phyloP scores from a whole-genome alignment of 2,888 invertebrate genomes.

The Himalopsyche tibetana region DNA sequence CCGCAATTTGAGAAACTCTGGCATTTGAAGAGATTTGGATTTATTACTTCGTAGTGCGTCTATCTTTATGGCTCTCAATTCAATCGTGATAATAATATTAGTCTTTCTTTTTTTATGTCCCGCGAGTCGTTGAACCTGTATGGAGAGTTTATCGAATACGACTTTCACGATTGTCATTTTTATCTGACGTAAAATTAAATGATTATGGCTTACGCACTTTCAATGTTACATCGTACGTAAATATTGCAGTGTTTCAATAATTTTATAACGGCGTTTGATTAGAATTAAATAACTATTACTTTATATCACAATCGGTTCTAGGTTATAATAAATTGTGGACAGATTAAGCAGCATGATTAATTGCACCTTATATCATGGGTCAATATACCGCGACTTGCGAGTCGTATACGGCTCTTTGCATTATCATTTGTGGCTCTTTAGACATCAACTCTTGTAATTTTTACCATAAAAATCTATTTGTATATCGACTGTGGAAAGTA shows the following conservation, averaged over 20 bases:
- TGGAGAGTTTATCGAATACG: conserved; percentile 15
- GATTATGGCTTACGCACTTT: conserved; percentile 14
- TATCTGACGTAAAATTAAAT: conserved; percentile 13
- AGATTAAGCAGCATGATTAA: too few species aligned
- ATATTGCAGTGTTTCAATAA: not conserved
- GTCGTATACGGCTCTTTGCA: too few species aligned
- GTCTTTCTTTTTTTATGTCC: conserved; percentile 53
- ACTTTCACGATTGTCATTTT: conserved; percentile 9
- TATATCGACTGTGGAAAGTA: too few species aligned
- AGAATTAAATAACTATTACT: too few species aligned
- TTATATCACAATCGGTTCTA: too few species aligned
- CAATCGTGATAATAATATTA: conserved; percentile 54
- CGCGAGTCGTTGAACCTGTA: conserved; percentile 49
- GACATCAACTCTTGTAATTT: too few species aligned
- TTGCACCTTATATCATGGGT: too few species aligned
- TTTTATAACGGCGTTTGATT: too few species aligned
- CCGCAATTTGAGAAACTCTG: not conserved
- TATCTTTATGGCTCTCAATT: conserved; percentile 55
- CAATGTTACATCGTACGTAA: not conserved
- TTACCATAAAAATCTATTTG: too few species aligned
- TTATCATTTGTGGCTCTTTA: too few species aligned
- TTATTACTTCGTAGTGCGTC: conserved; percentile 53
- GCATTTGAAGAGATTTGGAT: conserved; percentile 49
- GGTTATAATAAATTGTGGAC: too few species aligned
- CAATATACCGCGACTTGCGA: too few species aligned